phyloP scores from a whole-genome alignment of 2,888 invertebrate genomes.

The Oligia fasciuncula region DNA sequence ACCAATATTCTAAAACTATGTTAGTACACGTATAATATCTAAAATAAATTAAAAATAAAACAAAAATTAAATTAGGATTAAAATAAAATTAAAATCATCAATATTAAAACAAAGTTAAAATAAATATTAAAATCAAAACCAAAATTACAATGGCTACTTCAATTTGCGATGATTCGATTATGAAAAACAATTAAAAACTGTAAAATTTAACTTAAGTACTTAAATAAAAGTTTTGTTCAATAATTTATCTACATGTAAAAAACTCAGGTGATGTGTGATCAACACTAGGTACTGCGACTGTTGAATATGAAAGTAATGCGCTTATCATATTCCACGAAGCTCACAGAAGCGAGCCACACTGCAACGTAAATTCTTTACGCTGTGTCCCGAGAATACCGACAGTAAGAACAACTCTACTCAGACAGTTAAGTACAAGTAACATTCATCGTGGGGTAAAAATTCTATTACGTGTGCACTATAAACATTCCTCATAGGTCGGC shows the following conservation, averaged over 20 bases:
- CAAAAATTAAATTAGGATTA: too few species aligned
- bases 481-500: slow-evolving; percentile 40
- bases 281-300: slow-evolving; percentile 33
- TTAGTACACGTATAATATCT: too few species aligned
- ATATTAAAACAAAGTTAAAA: too few species aligned
- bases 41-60: too few species aligned
- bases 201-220: slow-evolving; percentile 6
- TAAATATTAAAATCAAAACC: too few species aligned
- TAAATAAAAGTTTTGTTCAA: slow-evolving; percentile 21
- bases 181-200: slow-evolving; percentile 3
- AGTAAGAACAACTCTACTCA: slow-evolving; percentile 30
- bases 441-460: slow-evolving; percentile 73
- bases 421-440: slow-evolving; percentile 63
- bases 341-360: slow-evolving; percentile 35
- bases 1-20: too few species aligned
- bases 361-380: slow-evolving; percentile 45
- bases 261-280: slow-evolving; percentile 14
- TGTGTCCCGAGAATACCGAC: slow-evolving; percentile 48
- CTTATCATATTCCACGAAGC: slow-evolving; percentile 41
- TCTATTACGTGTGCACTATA: slow-evolving; percentile 69
- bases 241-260: slow-evolving; percentile 1
- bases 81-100: too few species aligned
- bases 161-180: background rate
- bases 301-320: slow-evolving; percentile 57
- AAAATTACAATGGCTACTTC: too few species aligned